Evolutionary conservation across 2,797 vertebrate genomes (phyloP).

Genomic region (Dendrocincla fuliginosa): DNA sequence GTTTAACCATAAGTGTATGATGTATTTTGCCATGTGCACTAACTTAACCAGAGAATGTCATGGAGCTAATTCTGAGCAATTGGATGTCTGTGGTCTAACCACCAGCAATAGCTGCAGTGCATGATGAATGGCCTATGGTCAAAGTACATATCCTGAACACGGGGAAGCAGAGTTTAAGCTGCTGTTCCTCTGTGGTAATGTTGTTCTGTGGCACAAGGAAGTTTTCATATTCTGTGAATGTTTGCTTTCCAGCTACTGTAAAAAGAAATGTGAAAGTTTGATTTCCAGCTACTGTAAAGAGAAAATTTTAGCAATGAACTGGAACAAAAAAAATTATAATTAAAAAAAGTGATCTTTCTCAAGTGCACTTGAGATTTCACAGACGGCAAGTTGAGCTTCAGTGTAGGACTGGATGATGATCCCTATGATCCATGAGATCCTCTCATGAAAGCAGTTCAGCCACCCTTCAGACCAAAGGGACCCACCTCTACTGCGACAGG

Average conservation of each 20-base stretch:
- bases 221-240: neutral
- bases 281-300: slow-evolving; percentile 7
- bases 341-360: neutral
- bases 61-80: slow-evolving; percentile 56
- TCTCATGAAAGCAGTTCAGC: neutral
- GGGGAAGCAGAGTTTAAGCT: slow-evolving; percentile 3
- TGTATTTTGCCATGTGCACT: slow-evolving; percentile 41
- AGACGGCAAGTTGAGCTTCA: neutral
- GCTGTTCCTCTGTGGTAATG: neutral
- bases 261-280: slow-evolving; percentile 6
- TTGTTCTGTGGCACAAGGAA: slow-evolving; percentile 24
- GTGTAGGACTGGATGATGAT: neutral
- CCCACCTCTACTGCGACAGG: neutral
- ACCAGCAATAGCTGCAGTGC: slow-evolving; percentile 17
- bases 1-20: slow-evolving; percentile 35
- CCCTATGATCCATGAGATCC: neutral
- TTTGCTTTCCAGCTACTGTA: slow-evolving; percentile 36
- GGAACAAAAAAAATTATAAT: rapidly evolving
- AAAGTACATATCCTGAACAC: slow-evolving; percentile 51
- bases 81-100: slow-evolving; percentile 69
- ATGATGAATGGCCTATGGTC: slow-evolving; percentile 61
- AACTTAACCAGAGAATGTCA: slow-evolving; percentile 55
- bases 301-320: neutral
- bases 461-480: neutral
- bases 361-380: neutral